A percentile compares a stretch with the other conserved stretches of the same genome.
Conservation (phyloP, 2,888 invertebrate species). For the Auanema sp. region DNA sequence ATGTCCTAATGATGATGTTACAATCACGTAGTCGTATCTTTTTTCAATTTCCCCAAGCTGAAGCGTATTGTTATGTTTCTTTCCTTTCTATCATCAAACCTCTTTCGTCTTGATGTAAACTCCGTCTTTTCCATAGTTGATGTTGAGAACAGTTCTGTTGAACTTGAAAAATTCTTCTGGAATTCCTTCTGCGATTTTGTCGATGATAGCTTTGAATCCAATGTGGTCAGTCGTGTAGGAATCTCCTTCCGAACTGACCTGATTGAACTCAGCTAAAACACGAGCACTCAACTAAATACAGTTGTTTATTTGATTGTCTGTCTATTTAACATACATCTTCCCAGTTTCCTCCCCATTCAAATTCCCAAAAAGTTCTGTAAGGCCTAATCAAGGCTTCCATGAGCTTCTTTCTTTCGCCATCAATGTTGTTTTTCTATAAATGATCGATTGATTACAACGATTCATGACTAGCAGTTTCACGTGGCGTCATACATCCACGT, state of each 20-base stretch:
- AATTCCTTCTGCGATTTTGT: conserved; percentile 35
- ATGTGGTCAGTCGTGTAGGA: conserved; percentile 50
- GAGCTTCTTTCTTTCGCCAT: conserved; percentile 31
- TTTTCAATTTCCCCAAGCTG: conserved; percentile 21
- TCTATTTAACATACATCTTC: conserved; percentile 33
- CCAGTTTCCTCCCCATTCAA: conserved; percentile 60
- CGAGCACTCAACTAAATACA: conserved; percentile 45
- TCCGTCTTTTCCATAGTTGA: conserved; percentile 32
- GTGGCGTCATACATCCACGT: too few species aligned
- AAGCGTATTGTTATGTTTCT: conserved; percentile 5
- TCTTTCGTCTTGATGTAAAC: conserved; percentile 13
- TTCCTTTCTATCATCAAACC: not conserved
- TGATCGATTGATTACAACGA: not conserved
- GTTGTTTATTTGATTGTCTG: not conserved
- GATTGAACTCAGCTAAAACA: conserved; percentile 55
- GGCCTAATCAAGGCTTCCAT: conserved; percentile 52
- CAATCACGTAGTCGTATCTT: conserved; percentile 54
- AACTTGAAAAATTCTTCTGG: conserved; percentile 36
- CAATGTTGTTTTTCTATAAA: conserved; percentile 29
- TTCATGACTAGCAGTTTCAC: not conserved
- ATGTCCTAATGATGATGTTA: conserved; percentile 57
- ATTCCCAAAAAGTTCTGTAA: conserved; percentile 56
- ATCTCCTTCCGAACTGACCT: conserved; percentile 47
- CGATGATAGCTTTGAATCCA: conserved; percentile 53
- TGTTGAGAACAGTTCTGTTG: conserved; percentile 44